Base-by-base conservation (phyloP, 2,888 invertebrate genomes). In the Leuctra nigra region DNA sequence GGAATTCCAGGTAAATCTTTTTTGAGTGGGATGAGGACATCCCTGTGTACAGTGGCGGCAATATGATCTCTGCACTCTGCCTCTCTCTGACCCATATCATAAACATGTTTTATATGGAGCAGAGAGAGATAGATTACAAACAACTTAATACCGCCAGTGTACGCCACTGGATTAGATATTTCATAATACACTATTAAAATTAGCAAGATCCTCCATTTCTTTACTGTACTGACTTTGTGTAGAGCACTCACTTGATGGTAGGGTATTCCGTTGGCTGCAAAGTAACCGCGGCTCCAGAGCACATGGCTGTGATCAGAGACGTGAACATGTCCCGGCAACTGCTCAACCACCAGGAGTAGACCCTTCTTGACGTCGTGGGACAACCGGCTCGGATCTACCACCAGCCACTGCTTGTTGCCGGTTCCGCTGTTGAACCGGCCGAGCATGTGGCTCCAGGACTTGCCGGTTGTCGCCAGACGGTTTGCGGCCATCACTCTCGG, bases 401-500 rank as follows among this genome's bases (percentile, higher is more conserved):
- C 77, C 64, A 91, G 79, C 93, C 93, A 95, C 68, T 94, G 91
- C 67, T 91, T 90, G 69, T 86, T 86, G 58, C 88, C 88, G 41
- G 90, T 90, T 14, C 86, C 87, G 29, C 89, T 87, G 74, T 90
- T 87, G 68, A 80, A 83, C 6, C 74, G 73, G 0, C 81, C 76
- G 66, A 93, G 80, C 1, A 80, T 72, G 39, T 79, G 75, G 0
- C 84, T 81, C 94, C 94, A 95, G 3, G 82, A 76, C 56, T 78
- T 75, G 1, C 86, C 86, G 65, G 80, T 81, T 6, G 75, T 74
- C 0, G 92, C 83, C 53, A 95, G 73, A 60, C 89, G 83, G 72
- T 91, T 94, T 7, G 94, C 88, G 1, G 90, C 84, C 76, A 90
- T 82, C 13, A 87, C 79, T 2, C 93, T 79, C 0, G 88, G 83